Base-by-base conservation (phyloP, 2,888 invertebrate species). In the Polydesmus complanatus region DNA sequence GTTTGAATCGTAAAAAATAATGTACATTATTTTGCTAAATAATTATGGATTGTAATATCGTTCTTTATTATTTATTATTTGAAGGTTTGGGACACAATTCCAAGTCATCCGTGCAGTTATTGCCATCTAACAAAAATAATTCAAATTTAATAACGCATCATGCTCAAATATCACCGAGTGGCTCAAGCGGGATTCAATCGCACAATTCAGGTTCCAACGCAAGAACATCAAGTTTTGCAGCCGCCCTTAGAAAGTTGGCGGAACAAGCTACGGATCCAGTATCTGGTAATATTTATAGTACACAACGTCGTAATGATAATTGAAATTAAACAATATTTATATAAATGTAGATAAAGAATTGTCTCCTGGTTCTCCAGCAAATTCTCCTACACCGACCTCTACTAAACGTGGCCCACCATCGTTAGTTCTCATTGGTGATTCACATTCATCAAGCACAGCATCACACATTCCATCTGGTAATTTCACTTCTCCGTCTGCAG, bases 201-300 rank as follows among this genome's bases (percentile, higher is more conserved):
- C 37, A 67, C 23, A 71, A 68, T 57, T 65, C 70, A 19, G 70
- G 72, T 22, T 65, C 72, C 56, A 71, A 69, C 62, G 71, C 72
- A 26, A 68, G 72, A 53, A 71, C 71, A 0, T 90, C 91, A 47
- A 74, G 74, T 62, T 93, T 93, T 78, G 92, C 93, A 58, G 91
- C 92, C 54, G 93, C 93, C 25, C 78, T 94, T 58, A 81, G 93
- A 62, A 89, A 88, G 73, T 80, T 93, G 67, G 93, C 93, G 65
- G 91, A 93, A 76, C 92, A 93, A 75, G 91, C 90, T 23, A 88
- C 66, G 8, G 67, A 64, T 48, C 66, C 66, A 8, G 26, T 55
- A 54, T 54, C 66, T 55, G 65, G 66, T 65, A 11, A 37, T 64
- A 49, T 62, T 49, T 23, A 52, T 54, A 11, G 23, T 37, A 37